Base-by-base conservation (phyloP, 2,888 invertebrate species). In the Beris chalybata region DNA sequence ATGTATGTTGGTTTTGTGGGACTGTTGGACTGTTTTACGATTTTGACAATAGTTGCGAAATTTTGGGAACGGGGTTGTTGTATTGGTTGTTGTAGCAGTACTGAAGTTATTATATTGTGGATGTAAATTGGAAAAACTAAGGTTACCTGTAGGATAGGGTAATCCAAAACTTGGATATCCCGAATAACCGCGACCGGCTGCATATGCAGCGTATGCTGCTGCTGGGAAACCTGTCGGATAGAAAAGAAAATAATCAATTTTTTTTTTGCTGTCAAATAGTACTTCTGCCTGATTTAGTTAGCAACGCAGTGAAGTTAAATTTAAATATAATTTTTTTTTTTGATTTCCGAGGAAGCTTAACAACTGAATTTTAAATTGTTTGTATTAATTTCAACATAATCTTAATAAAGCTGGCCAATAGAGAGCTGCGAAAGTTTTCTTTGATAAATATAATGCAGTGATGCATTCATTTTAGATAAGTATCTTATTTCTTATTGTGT, bases 91-190 rank as follows among this genome's bases (percentile, higher is more conserved):
- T 53, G 53, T 15, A 53, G 53, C 53, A 29, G 6, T 79, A 76
- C 22, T 81, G 81, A 74, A 79, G 79, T 75, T 80, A 84, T 83
- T 85, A 77, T 83, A 82, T 83, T 86, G 86, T 85, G 88, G 88
- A 85, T 89, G 88, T 43, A 43, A 56, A 56, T 56, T 56, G 38
- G 13, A n/a, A 29, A 69, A 66, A 61, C 70, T 83, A 69, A 70
- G 67, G 88, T 94, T 93, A 94, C 94, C 94, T 93, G 95, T 92
- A 82, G 95, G 95, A 86, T 95, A 95, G 83, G 95, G 95, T 85
- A 95, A 92, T 88, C 95, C 94, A 87, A 95, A 95, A 89, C 94
- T 93, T 86, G 95, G 93, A 88, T 95, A 95, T 86, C 94, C 93
- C 86, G 94, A 93, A 86, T 94, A 95, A 83, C 95, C 93, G 85